Evolutionary conservation across 2,797 vertebrate species (phyloP), one percentile per base, ranked within the genome.

Genomic region (Streptopelia turtur): DNA sequence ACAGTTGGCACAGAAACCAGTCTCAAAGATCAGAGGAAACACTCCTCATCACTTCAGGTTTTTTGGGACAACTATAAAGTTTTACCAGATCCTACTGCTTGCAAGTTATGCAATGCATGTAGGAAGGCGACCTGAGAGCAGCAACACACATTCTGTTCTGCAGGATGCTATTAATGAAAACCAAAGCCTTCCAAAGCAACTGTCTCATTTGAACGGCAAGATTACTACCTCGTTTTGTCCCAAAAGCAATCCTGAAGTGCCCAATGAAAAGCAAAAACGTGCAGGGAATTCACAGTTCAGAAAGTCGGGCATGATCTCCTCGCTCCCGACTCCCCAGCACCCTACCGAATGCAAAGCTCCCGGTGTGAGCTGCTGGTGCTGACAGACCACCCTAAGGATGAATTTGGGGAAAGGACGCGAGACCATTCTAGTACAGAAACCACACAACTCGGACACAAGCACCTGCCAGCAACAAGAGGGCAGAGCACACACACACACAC

Each of bases 1-100:
- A 64, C 0, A 41, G 39, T 0, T 8, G 1, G 18, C 59, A 69
- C 5, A 82, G 56, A 91, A 85, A 72, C 3, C 7, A 55, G n/a
- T 8, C 68, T 70, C 49, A 21, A 1, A 52, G n/a, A 16, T 56
- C 31, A 72, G 22, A 76, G 56, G 25, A 47, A 87, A 74, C 9
- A 43, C 10, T 37, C 23, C 53, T 76, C 43, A 50, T 10, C 41
- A 37, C 33, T n/a, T 17, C 17, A 70, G 23, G 63, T 66, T 91
- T 52, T 76, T 43, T 49, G 64, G 78, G 43, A 94, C 64, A 77
- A 70, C 35, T 53, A 49, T 8, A 13, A 95, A 95, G 93, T 94
- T 92, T 71, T 83, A 78, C 1, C 7, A 69, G 22, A 76, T 60
- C 6, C 8, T 21, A 49, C 22, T 23, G 25, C 71, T 64, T 27